Conservation (phyloP, 1,140 invertebrate species). For the Periplaneta americana region DNA sequence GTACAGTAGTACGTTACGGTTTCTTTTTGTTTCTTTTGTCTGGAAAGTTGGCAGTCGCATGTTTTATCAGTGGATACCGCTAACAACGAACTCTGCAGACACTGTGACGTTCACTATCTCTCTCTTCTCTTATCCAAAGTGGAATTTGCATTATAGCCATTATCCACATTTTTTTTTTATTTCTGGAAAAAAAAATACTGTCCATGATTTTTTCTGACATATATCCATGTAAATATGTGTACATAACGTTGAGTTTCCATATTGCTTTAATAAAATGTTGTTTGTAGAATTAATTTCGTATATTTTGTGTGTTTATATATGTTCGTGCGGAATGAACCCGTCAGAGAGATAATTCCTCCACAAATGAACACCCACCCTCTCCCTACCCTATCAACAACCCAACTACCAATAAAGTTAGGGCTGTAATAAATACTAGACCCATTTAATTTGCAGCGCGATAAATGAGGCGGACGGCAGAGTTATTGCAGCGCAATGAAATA, state of each 20-base stretch:
- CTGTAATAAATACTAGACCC: too few species aligned
- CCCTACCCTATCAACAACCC: too few species aligned
- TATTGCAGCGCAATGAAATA: too few species aligned
- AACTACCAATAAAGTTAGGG: too few species aligned
- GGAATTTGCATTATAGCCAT: not conserved
- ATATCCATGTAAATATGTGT: slow-evolving; percentile 27
- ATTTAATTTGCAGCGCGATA: too few species aligned
- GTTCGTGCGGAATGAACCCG: not conserved
- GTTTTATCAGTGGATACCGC: not conserved
- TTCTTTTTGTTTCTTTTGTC: not conserved
- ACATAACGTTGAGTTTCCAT: slow-evolving; percentile 50
- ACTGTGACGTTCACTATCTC: not conserved
- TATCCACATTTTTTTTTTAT: not conserved
- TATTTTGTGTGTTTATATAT: not conserved
- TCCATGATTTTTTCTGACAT: not conserved
- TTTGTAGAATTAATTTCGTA: slow-evolving; percentile 38
- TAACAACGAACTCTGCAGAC: not conserved
- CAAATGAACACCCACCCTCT: too few species aligned
- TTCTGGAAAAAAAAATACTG: not conserved
- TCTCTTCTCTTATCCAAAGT: not conserved
- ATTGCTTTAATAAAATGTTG: slow-evolving; percentile 47
- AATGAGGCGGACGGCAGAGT: too few species aligned
- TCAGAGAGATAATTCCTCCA: not conserved
- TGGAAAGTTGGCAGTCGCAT: not conserved
- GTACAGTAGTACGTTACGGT: too few species aligned